A percentile compares a stretch with the other conserved stretches of the same genome.
Evolutionary conservation across 2,797 vertebrate genomes (phyloP).

Genomic region (Alauda arvensis): DNA sequence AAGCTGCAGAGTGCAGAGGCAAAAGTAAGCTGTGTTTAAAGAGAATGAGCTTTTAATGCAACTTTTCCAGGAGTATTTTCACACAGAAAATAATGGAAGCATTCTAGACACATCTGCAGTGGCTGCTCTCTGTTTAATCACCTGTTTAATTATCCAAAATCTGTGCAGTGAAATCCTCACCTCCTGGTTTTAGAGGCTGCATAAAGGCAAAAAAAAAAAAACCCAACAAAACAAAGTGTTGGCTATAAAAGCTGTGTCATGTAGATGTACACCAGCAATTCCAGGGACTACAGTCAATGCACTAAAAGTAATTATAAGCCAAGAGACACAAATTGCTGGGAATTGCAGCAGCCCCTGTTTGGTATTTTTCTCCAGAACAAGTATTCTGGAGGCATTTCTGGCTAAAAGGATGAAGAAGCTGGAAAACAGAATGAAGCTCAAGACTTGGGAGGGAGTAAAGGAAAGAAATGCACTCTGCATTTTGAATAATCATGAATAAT

Average conservation of each 20-base stretch:
- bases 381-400: not conserved
- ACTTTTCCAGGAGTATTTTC: not conserved
- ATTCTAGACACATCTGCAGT: not conserved
- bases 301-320: not conserved
- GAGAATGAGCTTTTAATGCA: not conserved
- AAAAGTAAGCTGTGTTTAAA: not conserved
- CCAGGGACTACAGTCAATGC: not conserved
- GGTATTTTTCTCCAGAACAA: not conserved
- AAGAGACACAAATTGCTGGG: fast-evolving
- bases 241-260: not conserved
- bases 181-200: not conserved
- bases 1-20: not conserved
- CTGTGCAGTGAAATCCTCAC: not conserved
- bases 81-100: not conserved
- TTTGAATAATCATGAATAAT: not conserved
- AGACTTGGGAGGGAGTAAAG: not conserved
- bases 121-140: not conserved
- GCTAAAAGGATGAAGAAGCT: not conserved
- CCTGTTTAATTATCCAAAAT: not conserved
- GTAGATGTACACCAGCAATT: not conserved
- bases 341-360: not conserved
- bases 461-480: not conserved
- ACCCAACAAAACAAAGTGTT: not conserved
- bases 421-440: not conserved
- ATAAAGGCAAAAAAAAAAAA: not conserved